Conservation (phyloP, 2,888 invertebrate genomes). For the Nomada lathburiana region DNA sequence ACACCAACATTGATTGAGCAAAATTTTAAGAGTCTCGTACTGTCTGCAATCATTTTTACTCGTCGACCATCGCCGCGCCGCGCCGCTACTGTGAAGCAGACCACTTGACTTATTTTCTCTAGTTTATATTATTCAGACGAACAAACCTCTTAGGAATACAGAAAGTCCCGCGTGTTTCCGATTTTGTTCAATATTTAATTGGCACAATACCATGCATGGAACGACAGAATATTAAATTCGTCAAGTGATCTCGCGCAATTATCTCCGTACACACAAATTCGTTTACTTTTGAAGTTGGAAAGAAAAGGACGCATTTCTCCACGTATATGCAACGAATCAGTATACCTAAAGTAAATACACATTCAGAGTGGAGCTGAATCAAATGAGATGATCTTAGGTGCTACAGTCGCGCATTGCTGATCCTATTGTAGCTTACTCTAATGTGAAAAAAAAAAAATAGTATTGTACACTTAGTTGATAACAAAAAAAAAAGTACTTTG, state of each 20-base stretch:
- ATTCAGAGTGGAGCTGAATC: constrained; percentile 53
- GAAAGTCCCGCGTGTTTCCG: constrained; percentile 40
- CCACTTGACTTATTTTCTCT: constrained; percentile 57
- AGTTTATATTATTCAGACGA: neutral
- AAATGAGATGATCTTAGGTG: constrained; percentile 64
- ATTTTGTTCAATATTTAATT: neutral
- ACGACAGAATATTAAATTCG: constrained; percentile 40
- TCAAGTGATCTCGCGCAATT: constrained; percentile 82
- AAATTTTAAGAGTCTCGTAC: neutral
- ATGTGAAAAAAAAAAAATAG: neutral
- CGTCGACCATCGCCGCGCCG: constrained; percentile 65
- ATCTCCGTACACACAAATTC: constrained; percentile 68
- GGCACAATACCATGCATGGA: neutral
- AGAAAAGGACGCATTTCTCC: constrained; percentile 58
- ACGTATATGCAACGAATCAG: constrained; percentile 53
- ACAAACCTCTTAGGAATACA: constrained; percentile 46
- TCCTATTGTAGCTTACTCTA: constrained; percentile 66
- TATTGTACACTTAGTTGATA: constrained; percentile 25
- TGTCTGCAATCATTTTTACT: constrained; percentile 37
- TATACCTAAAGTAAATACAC: constrained; percentile 66
- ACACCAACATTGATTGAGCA: neutral
- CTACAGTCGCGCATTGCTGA: constrained; percentile 78
- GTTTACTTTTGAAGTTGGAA: constrained; percentile 51
- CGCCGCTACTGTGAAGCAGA: constrained; percentile 62
- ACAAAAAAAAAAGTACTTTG: constrained; percentile 15